phyloP scores from a whole-genome alignment of 2,797 vertebrate genomes.

The Pogoniulus pusillus region DNA sequence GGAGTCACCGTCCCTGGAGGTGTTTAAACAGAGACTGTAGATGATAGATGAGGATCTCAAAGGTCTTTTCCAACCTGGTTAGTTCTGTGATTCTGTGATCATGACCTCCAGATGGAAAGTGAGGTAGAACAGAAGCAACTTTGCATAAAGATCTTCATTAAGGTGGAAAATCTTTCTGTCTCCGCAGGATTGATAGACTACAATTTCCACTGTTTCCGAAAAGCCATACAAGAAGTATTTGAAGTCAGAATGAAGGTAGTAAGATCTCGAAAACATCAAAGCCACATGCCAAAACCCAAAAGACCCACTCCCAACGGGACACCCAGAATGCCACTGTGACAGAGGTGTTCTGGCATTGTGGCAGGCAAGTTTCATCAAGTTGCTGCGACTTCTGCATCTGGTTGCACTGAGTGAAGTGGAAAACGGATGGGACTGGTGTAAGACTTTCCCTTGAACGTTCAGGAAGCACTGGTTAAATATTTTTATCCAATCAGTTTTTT shows the following conservation, averaged over 20 bases:
- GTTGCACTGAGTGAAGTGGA: conserved; percentile 62
- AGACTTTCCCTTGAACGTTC: conserved; percentile 42
- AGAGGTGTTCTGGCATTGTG: conserved; percentile 9
- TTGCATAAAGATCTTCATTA: neutral
- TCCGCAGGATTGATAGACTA: conserved; percentile 92
- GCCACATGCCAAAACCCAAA: conserved; percentile 84
- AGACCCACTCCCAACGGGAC: conserved; percentile 83
- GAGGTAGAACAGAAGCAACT: neutral
- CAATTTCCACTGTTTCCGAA: conserved; percentile 97
- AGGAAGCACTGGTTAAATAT: conserved; percentile 70
- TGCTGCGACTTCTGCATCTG: conserved; percentile 35
- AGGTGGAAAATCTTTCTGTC: conserved; percentile 23
- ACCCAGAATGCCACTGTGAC: conserved; percentile 73
- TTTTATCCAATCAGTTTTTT: conserved; percentile 63
- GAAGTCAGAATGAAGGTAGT: conserved; percentile 90
- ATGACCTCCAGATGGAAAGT: neutral
- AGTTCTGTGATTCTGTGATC: neutral
- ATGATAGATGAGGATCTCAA: too few species aligned
- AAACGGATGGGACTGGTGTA: conserved; percentile 30
- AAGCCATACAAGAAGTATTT: conserved; percentile 96
- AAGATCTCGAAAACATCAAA: conserved; percentile 87
- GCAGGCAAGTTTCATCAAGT: conserved; percentile 14
- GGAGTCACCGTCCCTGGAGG: too few species aligned
- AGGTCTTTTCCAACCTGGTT: too few species aligned
- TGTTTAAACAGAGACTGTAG: too few species aligned